Conservation (phyloP, 2,888 invertebrate species). For the Melanostoma mellinum region DNA sequence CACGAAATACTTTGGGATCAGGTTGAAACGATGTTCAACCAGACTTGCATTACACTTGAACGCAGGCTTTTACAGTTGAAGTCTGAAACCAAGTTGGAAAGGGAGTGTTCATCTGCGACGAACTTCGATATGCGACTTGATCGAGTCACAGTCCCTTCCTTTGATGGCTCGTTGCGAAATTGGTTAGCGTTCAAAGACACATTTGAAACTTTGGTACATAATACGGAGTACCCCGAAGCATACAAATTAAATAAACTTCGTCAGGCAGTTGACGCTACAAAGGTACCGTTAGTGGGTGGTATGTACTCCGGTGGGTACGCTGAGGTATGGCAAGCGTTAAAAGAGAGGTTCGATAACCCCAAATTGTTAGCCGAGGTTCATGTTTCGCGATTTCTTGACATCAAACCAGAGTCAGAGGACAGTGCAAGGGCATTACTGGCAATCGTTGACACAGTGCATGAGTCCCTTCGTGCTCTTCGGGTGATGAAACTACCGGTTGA, state of each 20-base stretch:
- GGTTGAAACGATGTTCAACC: background rate
- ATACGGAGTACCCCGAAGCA: background rate
- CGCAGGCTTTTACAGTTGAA: background rate
- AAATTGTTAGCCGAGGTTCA: too few relatives aligned
- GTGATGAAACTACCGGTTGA: slow-evolving; percentile 7
- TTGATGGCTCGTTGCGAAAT: slow-evolving; percentile 19
- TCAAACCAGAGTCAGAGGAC: background rate
- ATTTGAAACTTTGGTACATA: slow-evolving; percentile 31
- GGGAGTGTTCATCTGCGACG: background rate
- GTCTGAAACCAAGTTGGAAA: background rate
- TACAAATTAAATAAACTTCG: slow-evolving; percentile 29
- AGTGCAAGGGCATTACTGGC: background rate
- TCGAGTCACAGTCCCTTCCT: slow-evolving; percentile 7
- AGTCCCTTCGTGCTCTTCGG: background rate
- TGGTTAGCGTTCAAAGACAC: slow-evolving; percentile 37
- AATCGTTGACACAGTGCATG: background rate
- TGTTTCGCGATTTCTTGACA: too few relatives aligned
- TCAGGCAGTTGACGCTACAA: slow-evolving; percentile 2
- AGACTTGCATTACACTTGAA: background rate
- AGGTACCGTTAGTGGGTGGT: slow-evolving; percentile 20
- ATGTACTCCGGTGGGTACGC: slow-evolving; percentile 31
- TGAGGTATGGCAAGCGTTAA: slow-evolving; percentile 6
- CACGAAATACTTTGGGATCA: background rate
- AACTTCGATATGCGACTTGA: slow-evolving; percentile 14
- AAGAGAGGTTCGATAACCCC: slow-evolving; percentile 10